Conservation (phyloP, 2,797 vertebrate species). For the Eulemur mongoz region DNA sequence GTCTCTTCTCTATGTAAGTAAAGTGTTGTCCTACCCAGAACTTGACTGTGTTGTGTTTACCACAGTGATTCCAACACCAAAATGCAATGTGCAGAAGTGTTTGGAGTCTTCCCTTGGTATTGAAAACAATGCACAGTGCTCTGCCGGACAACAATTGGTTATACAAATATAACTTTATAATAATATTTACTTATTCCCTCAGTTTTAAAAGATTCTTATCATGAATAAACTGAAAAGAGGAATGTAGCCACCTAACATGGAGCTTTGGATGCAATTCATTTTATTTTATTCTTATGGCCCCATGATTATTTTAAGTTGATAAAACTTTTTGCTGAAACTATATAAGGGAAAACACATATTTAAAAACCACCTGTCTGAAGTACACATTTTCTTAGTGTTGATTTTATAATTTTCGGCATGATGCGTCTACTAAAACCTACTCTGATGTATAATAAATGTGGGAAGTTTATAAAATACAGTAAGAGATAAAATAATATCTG, state of each 20-base stretch:
- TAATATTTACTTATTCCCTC: not conserved
- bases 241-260: not conserved
- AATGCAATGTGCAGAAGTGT: accelerated
- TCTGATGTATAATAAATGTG: not conserved
- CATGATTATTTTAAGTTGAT: not conserved
- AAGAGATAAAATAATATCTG: not conserved
- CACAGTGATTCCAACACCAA: not conserved
- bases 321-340: not conserved
- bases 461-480: not conserved
- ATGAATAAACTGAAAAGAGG: not conserved
- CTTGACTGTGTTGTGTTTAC: not conserved
- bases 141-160: not conserved
- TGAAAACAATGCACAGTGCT: not conserved
- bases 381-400: not conserved
- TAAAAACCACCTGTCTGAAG: not conserved
- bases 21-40: not conserved
- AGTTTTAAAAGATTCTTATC: not conserved
- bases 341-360: not conserved
- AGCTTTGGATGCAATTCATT: not conserved
- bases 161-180: not conserved
- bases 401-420: not conserved
- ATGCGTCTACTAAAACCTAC: not conserved
- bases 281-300: not conserved
- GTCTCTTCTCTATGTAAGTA: not conserved
- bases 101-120: not conserved